Evolutionary conservation across 2,888 invertebrate species (phyloP).

Genomic region (Parnassius mnemosyne): DNA sequence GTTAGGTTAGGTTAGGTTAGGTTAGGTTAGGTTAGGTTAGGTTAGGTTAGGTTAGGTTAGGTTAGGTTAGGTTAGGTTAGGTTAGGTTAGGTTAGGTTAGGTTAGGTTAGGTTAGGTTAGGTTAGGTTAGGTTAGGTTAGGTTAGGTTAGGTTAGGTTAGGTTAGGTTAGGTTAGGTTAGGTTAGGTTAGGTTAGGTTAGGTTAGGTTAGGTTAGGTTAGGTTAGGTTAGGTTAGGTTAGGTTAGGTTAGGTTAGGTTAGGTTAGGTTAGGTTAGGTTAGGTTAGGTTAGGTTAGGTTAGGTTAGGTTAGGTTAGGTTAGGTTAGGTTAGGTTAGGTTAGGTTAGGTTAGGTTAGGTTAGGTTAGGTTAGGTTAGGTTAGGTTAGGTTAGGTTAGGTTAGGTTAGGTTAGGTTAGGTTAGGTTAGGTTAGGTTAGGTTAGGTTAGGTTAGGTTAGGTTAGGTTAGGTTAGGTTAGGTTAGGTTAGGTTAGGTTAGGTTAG

Average conservation of each 20-base stretch:
- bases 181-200: conserved; percentile 27
- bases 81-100: conserved; percentile 11
- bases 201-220: conserved; percentile 29
- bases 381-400: too few species aligned
- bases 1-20: not conserved
- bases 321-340: too few species aligned
- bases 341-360: too few species aligned
- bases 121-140: conserved; percentile 24
- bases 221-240: conserved; percentile 29
- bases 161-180: conserved; percentile 25
- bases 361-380: too few species aligned
- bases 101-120: conserved; percentile 26
- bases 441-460: conserved; percentile 27
- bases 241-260: conserved; percentile 25
- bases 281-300: too few species aligned
- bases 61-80: conserved; percentile 22
- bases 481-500: conserved; percentile 28
- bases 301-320: too few species aligned
- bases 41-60: conserved; percentile 7
- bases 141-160: conserved; percentile 8
- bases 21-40: not conserved
- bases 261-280: too few species aligned
- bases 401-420: conserved; percentile 26
- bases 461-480: conserved; percentile 30
- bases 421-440: conserved; percentile 28